phyloP scores from a whole-genome alignment of 2,888 invertebrate genomes.

The Amphipyra berbera region DNA sequence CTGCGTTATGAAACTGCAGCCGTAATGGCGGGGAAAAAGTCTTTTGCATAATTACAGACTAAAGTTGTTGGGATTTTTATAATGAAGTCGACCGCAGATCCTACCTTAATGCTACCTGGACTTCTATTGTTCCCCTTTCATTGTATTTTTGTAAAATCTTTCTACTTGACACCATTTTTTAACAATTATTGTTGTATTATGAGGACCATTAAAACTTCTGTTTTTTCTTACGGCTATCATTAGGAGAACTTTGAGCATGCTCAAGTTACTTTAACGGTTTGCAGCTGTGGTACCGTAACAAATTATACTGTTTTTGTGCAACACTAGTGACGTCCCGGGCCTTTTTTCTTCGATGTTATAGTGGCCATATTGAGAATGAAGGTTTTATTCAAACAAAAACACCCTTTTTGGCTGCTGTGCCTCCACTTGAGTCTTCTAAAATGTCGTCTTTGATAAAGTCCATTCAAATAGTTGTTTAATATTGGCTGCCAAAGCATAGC shows the following conservation, averaged over 20 bases:
- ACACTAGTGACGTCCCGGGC: neutral
- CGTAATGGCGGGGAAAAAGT: constrained; percentile 50
- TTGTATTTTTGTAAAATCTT: constrained; percentile 40
- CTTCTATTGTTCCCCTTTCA: constrained; percentile 36
- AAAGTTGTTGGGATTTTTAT: constrained; percentile 43
- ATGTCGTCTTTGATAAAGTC: constrained; percentile 23
- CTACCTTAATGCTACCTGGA: constrained; percentile 19
- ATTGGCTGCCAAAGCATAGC: constrained; percentile 29
- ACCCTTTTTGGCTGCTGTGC: neutral
- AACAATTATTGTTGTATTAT: constrained; percentile 33
- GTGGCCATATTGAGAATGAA: too few species aligned
- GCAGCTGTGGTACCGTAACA: constrained; percentile 27
- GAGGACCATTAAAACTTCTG: constrained; percentile 41
- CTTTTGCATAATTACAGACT: constrained; percentile 51
- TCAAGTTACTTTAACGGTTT: constrained; percentile 23
- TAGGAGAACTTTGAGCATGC: constrained; percentile 33
- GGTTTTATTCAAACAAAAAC: neutral
- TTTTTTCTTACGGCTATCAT: constrained; percentile 28
- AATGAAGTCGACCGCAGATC: constrained; percentile 46
- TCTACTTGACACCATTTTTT: constrained; percentile 44
- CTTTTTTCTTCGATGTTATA: neutral
- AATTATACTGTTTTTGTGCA: constrained; percentile 18
- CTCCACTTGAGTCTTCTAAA: constrained; percentile 12
- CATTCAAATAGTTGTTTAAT: constrained; percentile 15
- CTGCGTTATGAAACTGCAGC: constrained; percentile 64